Conservation (phyloP, 2,888 invertebrate species). For the Acleris laterana region DNA sequence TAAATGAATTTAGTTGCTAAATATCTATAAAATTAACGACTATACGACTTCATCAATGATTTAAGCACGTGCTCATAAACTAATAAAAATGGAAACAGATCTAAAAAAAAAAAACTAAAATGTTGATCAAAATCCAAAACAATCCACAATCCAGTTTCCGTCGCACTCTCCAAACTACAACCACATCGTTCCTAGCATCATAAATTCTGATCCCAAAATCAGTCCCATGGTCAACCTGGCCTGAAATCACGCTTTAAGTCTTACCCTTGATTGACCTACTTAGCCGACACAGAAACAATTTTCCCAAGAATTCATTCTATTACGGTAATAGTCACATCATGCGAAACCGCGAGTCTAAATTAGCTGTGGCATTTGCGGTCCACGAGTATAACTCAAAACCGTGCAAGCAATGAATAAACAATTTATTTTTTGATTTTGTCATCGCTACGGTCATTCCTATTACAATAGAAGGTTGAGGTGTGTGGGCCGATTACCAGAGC, state of each 20-base stretch:
- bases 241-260: too few relatives aligned
- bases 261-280: too few relatives aligned
- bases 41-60: not conserved
- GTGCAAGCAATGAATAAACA: conserved; percentile 6
- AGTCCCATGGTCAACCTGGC: too few relatives aligned
- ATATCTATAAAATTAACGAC: not conserved
- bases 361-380: conserved; percentile 33
- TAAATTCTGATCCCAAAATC: too few relatives aligned
- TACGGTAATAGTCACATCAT: conserved; percentile 24
- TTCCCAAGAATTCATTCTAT: conserved; percentile 25
- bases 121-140: not conserved
- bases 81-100: too few relatives aligned
- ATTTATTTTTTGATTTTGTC: conserved; percentile 2
- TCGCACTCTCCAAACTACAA: not conserved
- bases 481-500: not conserved
- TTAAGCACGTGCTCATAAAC: not conserved
- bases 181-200: too few relatives aligned
- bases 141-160: not conserved
- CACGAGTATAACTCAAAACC: conserved; percentile 1
- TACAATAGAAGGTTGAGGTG: conserved; percentile 14
- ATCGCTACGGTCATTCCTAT: conserved; percentile 10
- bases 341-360: conserved; percentile 27
- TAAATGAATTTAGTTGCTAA: not conserved
- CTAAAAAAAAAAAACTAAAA: too few relatives aligned
- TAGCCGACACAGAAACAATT: not conserved